Evolutionary conservation across 2,113 vertebrate species (phyloP), one percentile per base, ranked within the genome.

Genomic region (Machaerirhynchus nigripectus): DNA sequence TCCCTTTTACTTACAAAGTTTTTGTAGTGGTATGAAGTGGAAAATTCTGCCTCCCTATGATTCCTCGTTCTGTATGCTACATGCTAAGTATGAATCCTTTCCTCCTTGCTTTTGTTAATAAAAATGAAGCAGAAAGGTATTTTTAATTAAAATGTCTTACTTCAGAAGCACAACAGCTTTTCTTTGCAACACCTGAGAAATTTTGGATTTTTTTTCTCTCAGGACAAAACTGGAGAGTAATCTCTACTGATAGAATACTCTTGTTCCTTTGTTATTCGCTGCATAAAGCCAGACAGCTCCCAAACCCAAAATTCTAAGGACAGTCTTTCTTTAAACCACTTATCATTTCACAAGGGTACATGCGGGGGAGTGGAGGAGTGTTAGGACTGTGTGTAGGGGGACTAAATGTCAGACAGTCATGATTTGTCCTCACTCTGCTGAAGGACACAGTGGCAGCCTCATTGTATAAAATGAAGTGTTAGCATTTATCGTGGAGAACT

Each of bases 331-430:
- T 84, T 71, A 75, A 91, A 75, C 24, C 42, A 44, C 16, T 87
- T 46, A 65, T 4, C 28, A 13, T 84, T 91, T 81, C 67, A 15
- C 40, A 65, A 73, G 67, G 63, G 19, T 26, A 56, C 22, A 13
- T 8, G 35, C 0, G 0, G 17, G 1, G 33, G 74, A 84, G 24
- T 19, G 0, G 23, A 2, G 26, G 67, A 80, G 20, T 19, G 23
- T 65, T 76, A 61, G 40, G 46, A 79, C 42, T 88, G 24, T 84
- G 30, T 50, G 50, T 65, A 65, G 59, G 53, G n/a, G 31, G n/a
- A 57, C 50, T 85, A 2, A 42, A 50, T 71, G 53, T 89, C 59
- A 70, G 46, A 11, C 24, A 49, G 55, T 37, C 37, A 3, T 84
- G 63, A 26, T 15, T 81, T 61, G 37, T 81, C 27, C 33, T 90